Evolutionary conservation across 2,797 vertebrate species (phyloP).

Genomic region (Fundulus diaphanus): DNA sequence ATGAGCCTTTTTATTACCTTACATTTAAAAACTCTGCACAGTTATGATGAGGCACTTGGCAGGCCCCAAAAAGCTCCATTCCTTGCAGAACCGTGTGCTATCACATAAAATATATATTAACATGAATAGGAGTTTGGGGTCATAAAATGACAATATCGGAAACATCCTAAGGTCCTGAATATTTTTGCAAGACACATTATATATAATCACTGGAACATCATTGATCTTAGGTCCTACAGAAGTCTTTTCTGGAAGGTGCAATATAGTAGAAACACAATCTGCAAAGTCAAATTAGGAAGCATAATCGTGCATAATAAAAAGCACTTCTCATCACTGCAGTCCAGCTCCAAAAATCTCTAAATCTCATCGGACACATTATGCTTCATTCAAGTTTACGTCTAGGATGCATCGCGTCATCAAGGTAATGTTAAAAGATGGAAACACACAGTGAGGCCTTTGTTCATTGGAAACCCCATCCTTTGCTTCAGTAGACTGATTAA

Average conservation of each 20-base stretch:
- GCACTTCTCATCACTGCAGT: conserved; percentile 15
- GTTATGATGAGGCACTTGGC: neutral
- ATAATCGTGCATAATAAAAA: neutral
- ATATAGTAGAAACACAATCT: neutral
- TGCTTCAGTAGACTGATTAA: conserved; percentile 58
- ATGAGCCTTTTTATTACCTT: neutral
- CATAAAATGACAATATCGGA: neutral
- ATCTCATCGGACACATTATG: neutral
- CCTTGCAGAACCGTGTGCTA: neutral
- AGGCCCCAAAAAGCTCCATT: neutral
- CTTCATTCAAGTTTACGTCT: conserved; percentile 11
- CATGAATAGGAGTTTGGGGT: neutral
- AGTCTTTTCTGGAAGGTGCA: neutral
- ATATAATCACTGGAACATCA: neutral
- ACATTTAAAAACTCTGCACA: neutral
- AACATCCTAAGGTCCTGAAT: neutral
- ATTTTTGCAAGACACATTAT: neutral
- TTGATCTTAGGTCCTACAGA: neutral
- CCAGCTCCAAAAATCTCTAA: neutral
- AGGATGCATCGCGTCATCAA: conserved; percentile 22
- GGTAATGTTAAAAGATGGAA: conserved; percentile 17
- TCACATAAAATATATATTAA: neutral
- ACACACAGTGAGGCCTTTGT: conserved; percentile 23
- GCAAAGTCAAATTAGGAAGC: neutral
- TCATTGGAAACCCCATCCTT: conserved; percentile 29